phyloP scores from a whole-genome alignment of 2,797 vertebrate genomes.

The Tapera naevia region DNA sequence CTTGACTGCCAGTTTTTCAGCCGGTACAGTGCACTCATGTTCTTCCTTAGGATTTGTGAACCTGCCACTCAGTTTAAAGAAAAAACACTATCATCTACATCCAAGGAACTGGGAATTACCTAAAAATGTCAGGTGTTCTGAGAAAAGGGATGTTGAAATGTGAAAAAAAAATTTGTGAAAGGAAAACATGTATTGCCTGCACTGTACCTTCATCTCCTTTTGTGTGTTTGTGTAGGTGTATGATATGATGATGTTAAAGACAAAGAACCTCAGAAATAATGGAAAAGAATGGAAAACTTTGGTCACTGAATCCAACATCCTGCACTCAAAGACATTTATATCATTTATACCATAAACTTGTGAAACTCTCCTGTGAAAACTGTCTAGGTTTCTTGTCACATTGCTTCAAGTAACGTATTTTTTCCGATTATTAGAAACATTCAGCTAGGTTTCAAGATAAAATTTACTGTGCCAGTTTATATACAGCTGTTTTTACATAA shows the following conservation, averaged over 20 bases:
- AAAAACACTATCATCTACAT: background rate
- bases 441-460: background rate
- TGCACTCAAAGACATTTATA: background rate
- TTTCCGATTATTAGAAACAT: background rate
- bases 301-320: background rate
- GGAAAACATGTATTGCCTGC: background rate
- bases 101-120: background rate
- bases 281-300: background rate
- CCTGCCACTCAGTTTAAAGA: background rate
- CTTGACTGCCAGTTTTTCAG: background rate
- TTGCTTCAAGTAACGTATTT: background rate
- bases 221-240: background rate
- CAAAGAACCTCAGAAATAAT: background rate
- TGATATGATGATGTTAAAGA: background rate
- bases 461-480: background rate
- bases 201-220: fast-evolving
- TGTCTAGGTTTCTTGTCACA: background rate
- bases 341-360: background rate
- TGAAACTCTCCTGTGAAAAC: background rate
- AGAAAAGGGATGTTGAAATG: background rate
- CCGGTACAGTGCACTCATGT: fast-evolving
- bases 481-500: background rate
- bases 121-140: background rate
- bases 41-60: background rate
- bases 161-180: background rate